Base-by-base conservation (phyloP, 2,113 vertebrate species). In the Oreocharis arfaki region DNA sequence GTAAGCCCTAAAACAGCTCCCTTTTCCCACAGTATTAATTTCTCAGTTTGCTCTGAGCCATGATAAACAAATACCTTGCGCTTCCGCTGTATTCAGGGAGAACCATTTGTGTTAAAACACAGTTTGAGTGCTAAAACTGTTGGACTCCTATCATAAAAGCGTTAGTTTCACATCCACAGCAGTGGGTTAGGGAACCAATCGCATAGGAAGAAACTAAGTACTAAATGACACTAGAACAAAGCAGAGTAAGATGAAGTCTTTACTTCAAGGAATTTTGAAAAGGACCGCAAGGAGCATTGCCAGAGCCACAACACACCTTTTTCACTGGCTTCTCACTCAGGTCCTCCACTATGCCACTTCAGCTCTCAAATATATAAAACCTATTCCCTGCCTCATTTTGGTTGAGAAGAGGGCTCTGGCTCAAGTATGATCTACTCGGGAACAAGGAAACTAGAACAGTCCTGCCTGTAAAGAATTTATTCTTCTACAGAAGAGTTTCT, bases 111-210 rank as follows among this genome's bases (percentile, higher is more conserved):
- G 76, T 61, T 94, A 94, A 80, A 96, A 89, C 78, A 44, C 44
- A 75, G 44, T 41, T 96, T 83, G 57, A 78, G 83, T 53, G 53
- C 37, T 89, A 87, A 97, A 96, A 56, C 81, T 76, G 69, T 90
- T 96, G 93, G 89, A 82, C 17, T 87, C 11, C 37, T 65, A 46
- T 79, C 76, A 91, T 73, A 95, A 95, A 97, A 97, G 79, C 79
- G 17, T 27, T 11, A 69, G 55, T 68, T 65, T 94, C 88, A 56
- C 67, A 35, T 91, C 88, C 84, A 60, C 24, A 76, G 33, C 87
- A 96, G 87, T 65, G 87, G 67, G 85, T 68, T 92, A 68, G 37
- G 93, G 60, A 89, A 67, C 60, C 60, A 92, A 71, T 83, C 93
- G 91, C 60, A 95, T 96, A 84, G 91, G 84, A 77, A 69, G 95